Evolutionary conservation across 2,113 vertebrate genomes (phyloP).

Genomic region (Scortum barcoo): DNA sequence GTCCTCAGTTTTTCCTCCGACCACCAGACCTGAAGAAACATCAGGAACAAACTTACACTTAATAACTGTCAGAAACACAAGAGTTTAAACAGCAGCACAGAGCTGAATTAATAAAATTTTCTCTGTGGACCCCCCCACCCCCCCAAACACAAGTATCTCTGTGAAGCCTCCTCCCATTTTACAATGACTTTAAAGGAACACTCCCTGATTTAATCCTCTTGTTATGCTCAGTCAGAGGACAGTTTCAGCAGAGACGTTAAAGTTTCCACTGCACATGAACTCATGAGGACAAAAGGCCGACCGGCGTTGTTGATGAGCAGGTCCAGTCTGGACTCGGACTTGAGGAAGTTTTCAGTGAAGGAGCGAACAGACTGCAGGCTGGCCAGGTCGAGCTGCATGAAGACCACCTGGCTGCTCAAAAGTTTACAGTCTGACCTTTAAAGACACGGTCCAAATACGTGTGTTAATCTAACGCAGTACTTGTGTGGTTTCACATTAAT

Average conservation of each 20-base stretch:
- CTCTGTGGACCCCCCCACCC: too few relatives aligned
- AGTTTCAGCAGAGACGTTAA: too few relatives aligned
- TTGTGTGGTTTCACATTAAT: too few relatives aligned
- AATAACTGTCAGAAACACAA: not conserved
- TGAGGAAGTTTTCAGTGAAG: slow-evolving; percentile 62
- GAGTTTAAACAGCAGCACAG: not conserved
- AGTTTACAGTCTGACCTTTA: too few relatives aligned
- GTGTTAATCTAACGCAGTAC: too few relatives aligned
- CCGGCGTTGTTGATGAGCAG: slow-evolving; percentile 80
- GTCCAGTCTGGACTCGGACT: slow-evolving; percentile 63
- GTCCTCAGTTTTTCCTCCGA: slow-evolving; percentile 78
- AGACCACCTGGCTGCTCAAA: slow-evolving; percentile 62
- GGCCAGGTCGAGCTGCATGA: slow-evolving; percentile 73
- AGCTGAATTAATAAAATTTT: too few relatives aligned
- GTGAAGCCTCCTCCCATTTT: too few relatives aligned
- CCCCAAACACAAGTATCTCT: too few relatives aligned
- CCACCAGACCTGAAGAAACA: slow-evolving; percentile 36
- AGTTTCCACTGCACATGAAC: not conserved
- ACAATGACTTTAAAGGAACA: too few relatives aligned
- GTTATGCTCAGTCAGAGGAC: too few relatives aligned
- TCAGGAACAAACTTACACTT: not conserved
- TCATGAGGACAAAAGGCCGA: not conserved
- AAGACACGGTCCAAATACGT: too few relatives aligned
- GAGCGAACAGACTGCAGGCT: slow-evolving; percentile 65
- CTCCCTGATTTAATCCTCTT: too few relatives aligned